phyloP scores from a whole-genome alignment of 2,888 invertebrate genomes.

The Plutella xylostella region DNA sequence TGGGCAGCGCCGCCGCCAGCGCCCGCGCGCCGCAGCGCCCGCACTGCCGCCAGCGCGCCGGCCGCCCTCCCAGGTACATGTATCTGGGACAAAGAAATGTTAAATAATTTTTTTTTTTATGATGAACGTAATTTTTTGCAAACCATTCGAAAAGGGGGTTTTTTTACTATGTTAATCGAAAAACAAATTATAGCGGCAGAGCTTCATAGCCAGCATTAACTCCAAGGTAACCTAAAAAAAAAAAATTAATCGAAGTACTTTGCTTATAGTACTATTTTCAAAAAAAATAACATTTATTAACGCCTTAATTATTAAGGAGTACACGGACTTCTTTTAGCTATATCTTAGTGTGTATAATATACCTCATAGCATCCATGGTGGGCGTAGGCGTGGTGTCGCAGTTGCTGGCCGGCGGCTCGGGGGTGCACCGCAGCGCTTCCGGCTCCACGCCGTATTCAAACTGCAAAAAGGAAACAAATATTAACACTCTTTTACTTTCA shows the following conservation, averaged over 20 bases:
- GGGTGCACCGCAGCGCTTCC: slow-evolving; percentile 76
- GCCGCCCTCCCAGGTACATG: slow-evolving; percentile 52
- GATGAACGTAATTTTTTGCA: neutral
- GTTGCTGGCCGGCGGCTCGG: slow-evolving; percentile 71
- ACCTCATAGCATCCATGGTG: slow-evolving; percentile 73
- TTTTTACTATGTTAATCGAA: neutral
- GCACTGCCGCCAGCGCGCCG: slow-evolving; percentile 15
- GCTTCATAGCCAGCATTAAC: neutral
- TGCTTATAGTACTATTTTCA: neutral
- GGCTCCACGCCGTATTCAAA: slow-evolving; percentile 87
- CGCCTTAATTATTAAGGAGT: too few species aligned
- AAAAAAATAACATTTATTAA: neutral
- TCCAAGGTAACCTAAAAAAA: neutral
- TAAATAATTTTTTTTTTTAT: neutral
- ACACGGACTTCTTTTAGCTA: too few species aligned
- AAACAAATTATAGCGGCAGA: neutral
- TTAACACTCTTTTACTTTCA: neutral
- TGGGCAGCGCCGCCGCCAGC: slow-evolving; percentile 16
- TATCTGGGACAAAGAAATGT: slow-evolving; percentile 29
- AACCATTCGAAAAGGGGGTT: neutral
- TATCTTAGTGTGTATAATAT: slow-evolving; percentile 19
- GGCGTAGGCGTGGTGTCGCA: slow-evolving; percentile 65
- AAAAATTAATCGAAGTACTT: neutral
- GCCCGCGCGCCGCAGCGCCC: slow-evolving; percentile 9
- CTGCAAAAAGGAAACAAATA: slow-evolving; percentile 37